Conservation (phyloP, 2,888 invertebrate genomes). For the Lasioglossum vierecki region DNA sequence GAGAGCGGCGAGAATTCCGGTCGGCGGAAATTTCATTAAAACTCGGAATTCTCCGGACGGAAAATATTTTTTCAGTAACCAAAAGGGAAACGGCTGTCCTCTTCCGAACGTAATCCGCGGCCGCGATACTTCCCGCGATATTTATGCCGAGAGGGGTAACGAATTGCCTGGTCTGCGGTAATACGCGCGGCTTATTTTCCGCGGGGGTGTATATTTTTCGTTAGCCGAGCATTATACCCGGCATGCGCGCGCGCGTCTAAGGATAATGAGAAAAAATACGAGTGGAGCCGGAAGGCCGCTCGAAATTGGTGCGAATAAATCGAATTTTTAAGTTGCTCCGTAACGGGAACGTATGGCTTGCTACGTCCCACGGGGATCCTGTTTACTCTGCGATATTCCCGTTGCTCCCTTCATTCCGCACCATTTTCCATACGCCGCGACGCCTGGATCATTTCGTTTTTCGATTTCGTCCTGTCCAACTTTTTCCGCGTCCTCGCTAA, state of each 20-base stretch:
- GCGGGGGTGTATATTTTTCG: constrained; percentile 28
- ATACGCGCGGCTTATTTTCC: constrained; percentile 44
- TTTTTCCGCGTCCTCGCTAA: not conserved
- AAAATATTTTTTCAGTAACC: not conserved
- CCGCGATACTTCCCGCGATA: constrained; percentile 22
- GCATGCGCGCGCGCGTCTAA: constrained; percentile 16
- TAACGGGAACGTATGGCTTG: not conserved
- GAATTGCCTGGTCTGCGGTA: constrained; percentile 37
- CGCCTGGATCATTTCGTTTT: constrained; percentile 4
- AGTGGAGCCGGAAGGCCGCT: not conserved
- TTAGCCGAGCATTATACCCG: constrained; percentile 26
- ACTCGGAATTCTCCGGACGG: not conserved
- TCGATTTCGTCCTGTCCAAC: not conserved
- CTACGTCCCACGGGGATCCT: not conserved
- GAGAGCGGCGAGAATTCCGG: not conserved
- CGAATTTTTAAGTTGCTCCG: constrained; percentile 9
- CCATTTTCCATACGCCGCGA: not conserved
- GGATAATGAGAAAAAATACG: constrained; percentile 44
- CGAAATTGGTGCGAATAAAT: constrained; percentile 13
- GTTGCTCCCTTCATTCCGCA: constrained; percentile 6
- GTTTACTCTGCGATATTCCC: not conserved
- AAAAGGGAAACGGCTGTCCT: not conserved
- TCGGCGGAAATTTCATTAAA: constrained; percentile 9
- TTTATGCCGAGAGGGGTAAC: constrained; percentile 37
- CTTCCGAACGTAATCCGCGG: constrained; percentile 24